A percentile compares a stretch with the other conserved stretches of the same genome.
These are phyloP conservation scores for Psittacula cyanocephala DNA, from an alignment of 2,113 vertebrate species.

Conservation along the genomic window DNA sequence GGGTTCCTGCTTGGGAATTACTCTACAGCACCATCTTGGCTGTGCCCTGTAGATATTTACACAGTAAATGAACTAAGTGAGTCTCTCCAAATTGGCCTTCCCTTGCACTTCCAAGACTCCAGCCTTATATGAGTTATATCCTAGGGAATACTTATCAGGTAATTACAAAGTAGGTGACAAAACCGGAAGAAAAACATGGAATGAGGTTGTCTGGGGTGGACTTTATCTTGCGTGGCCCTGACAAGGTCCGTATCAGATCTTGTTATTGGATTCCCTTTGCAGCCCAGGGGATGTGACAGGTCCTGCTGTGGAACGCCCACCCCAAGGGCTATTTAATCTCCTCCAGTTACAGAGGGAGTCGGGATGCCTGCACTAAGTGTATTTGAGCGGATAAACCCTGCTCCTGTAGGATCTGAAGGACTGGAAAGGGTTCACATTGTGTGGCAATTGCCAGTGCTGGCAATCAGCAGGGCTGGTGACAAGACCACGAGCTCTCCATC, in stretches of 20 bases:
- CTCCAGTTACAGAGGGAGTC: neutral
- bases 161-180: neutral
- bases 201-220: neutral
- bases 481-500: fast-evolving
- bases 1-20: neutral
- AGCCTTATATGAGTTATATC: neutral
- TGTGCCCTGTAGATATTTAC: neutral
- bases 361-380: neutral
- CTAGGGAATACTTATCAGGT: neutral
- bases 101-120: neutral
- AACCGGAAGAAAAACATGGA: neutral
- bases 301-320: neutral
- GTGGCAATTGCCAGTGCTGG: neutral
- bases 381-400: neutral
- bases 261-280: neutral
- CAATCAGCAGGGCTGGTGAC: neutral
- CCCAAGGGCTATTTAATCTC: neutral
- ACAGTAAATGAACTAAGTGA: neutral
- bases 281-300: neutral
- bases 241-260: neutral
- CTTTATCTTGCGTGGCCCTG: neutral
- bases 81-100: neutral
- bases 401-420: neutral
- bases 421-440: neutral
- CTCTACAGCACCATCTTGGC: neutral